Evolutionary conservation across 2,113 vertebrate genomes (phyloP).

Genomic region (Phaethon lepturus): DNA sequence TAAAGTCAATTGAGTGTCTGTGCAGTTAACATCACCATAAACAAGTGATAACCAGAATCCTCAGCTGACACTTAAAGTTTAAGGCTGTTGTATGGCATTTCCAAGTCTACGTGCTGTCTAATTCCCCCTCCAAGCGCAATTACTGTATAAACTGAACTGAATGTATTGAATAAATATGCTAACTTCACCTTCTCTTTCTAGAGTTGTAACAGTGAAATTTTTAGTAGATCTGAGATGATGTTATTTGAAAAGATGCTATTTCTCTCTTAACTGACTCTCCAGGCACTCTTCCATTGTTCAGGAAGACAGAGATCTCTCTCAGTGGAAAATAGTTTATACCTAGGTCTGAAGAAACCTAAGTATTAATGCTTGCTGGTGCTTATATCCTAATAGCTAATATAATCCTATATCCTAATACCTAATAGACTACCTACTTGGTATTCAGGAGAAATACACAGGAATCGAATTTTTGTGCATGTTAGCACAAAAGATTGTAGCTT

Average conservation of each 20-base stretch:
- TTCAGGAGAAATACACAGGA: background rate
- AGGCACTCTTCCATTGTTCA: background rate
- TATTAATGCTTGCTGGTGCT: background rate
- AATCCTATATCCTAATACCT: background rate
- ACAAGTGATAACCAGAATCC: background rate
- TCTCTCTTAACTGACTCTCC: background rate
- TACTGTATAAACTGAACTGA: background rate
- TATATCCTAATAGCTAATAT: background rate
- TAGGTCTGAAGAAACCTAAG: background rate
- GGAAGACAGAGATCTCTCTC: background rate
- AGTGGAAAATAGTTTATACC: background rate
- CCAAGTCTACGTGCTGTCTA: background rate
- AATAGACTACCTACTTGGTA: background rate
- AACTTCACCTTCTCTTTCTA: background rate
- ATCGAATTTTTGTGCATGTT: background rate
- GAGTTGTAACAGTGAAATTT: background rate
- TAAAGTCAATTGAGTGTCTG: background rate
- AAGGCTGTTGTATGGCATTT: background rate
- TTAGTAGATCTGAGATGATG: background rate
- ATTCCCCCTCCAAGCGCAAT: background rate
- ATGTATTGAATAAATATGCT: background rate
- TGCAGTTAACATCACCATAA: background rate
- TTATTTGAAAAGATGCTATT: background rate
- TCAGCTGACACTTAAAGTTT: background rate
- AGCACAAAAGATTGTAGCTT: background rate